Percentiles rank a stretch among this genome's conserved stretches.
Evolutionary conservation across 2,888 invertebrate species (phyloP).

Genomic region (Trissoscelio sp.): DNA sequence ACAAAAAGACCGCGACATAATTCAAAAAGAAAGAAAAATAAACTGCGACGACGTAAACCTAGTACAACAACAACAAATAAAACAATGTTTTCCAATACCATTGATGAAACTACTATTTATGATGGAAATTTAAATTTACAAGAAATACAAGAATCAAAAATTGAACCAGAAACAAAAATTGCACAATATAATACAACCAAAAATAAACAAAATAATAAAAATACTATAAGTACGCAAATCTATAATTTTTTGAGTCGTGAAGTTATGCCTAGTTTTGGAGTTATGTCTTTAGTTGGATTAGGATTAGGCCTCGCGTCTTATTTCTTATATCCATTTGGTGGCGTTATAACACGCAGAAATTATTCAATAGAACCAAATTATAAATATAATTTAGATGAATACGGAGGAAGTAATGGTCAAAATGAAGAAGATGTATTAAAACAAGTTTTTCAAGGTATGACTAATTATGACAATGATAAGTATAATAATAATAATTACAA

Average conservation of each 20-base stretch:
- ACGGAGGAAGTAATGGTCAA: slow-evolving; percentile 88
- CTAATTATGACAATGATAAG: slow-evolving; percentile 73
- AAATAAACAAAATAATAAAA: slow-evolving; percentile 85
- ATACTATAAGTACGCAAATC: slow-evolving; percentile 89
- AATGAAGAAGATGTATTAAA: slow-evolving; percentile 91
- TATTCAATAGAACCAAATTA: slow-evolving; percentile 86
- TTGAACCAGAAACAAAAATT: slow-evolving; percentile 79
- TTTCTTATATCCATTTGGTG: slow-evolving; percentile 90
- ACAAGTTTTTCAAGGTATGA: slow-evolving; percentile 90
- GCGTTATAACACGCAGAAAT: slow-evolving; percentile 86
- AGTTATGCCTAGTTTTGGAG: slow-evolving; percentile 92
- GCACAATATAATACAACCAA: slow-evolving; percentile 82
- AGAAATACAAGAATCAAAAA: slow-evolving; percentile 82
- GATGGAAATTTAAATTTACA: slow-evolving; percentile 62
- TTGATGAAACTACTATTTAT: slow-evolving; percentile 31
- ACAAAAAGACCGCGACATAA: slow-evolving; percentile 82
- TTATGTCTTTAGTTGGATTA: slow-evolving; percentile 89
- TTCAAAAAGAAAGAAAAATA: slow-evolving; percentile 84
- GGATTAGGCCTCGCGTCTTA: slow-evolving; percentile 91
- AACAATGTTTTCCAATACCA: slow-evolving; percentile 62
- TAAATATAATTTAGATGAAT: slow-evolving; percentile 88
- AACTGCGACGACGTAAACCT: slow-evolving; percentile 86
- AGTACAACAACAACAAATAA: slow-evolving; percentile 78
- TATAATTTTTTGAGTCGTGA: slow-evolving; percentile 91
- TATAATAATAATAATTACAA: slow-evolving; percentile 67